Base-by-base conservation (phyloP, 2,113 vertebrate species). In the Forbesichthys papilliferus region DNA sequence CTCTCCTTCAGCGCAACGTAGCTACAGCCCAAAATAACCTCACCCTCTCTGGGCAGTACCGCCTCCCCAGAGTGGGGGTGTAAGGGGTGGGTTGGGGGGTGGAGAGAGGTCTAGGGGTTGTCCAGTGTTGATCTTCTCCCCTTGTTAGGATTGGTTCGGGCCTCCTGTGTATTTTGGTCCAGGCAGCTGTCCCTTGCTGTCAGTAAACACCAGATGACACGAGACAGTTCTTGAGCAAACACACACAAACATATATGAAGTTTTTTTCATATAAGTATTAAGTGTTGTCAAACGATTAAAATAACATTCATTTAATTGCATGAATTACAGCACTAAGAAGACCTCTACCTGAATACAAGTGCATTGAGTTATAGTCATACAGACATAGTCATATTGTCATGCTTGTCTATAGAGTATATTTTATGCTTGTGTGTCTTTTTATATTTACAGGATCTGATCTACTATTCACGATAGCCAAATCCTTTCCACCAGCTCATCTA, bases 161-260 rank as follows among this genome's bases (percentile, higher is more conserved):
- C 72, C 64, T 20, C 84, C 73, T 16, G 66, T 81, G 71, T 99
- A 98, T 98, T 98, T 98, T 94, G 93, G 95, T 95, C 87, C 13
- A 9, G 47, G 84, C 96, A 96, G 92, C 94, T 97, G 96, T 82
- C 88, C 82, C 85, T 89, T 92, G 93, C 93, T 80, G 83, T 99
- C 95, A 93, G 75, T 67, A 81, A 66, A 83, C 85, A 53, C 90
- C 73, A 61, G 59, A 55, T 81, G 61, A 68, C 65, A 68, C 66
- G 71, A 75, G 67, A 13, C 52, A 56, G 7, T 3, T 4, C 11
- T 42, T n/a, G 20, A 51, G 55, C 11, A 47, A 64, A 27, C 46
- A 48, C 42, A 20, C 13, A 51, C 49, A 51, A 11, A 51, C 36
- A 42, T 42, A 6, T 42, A 42, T 42, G 36, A 5, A 6, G 36